These are phyloP conservation scores for Charadrius vociferus DNA, from an alignment of 2,113 vertebrate genomes.

Conservation along the genomic window DNA sequence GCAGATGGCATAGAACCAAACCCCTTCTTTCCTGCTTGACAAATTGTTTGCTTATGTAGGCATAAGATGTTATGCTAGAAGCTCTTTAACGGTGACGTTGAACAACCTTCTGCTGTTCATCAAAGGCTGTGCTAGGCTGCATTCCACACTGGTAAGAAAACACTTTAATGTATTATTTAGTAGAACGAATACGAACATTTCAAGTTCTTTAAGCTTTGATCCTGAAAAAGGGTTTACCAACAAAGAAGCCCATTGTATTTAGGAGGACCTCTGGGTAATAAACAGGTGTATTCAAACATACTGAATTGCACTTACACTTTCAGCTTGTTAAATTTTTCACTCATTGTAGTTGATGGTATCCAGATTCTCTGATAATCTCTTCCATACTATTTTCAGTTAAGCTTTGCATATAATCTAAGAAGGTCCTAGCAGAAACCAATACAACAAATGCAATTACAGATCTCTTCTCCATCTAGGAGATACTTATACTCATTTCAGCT, in stretches of 20 bases:
- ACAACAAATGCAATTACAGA: not conserved
- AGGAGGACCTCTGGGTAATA: not conserved
- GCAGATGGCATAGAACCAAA: slow-evolving; percentile 19
- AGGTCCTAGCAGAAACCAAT: not conserved
- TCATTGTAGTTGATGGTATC: not conserved
- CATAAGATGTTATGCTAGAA: slow-evolving; percentile 4
- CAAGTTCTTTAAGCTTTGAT: not conserved
- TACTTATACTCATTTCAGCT: not conserved
- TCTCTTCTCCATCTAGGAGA: not conserved
- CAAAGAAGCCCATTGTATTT: not conserved
- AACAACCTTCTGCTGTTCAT: slow-evolving; percentile 46
- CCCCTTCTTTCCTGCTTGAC: slow-evolving; percentile 15
- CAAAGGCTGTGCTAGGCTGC: not conserved
- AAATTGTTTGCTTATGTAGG: slow-evolving; percentile 52
- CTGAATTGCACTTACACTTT: not conserved
- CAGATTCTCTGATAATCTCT: not conserved
- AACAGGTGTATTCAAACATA: not conserved
- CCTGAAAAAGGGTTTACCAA: not conserved
- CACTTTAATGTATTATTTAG: not conserved
- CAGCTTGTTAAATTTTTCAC: not conserved
- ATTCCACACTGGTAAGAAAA: not conserved
- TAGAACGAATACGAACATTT: not conserved
- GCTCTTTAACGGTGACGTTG: not conserved
- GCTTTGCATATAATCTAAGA: not conserved
- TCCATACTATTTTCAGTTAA: not conserved